A percentile compares a stretch with the other conserved stretches of the same genome.
Evolutionary conservation across 2,113 vertebrate genomes (phyloP).

Genomic region (Tyrannus savana): DNA sequence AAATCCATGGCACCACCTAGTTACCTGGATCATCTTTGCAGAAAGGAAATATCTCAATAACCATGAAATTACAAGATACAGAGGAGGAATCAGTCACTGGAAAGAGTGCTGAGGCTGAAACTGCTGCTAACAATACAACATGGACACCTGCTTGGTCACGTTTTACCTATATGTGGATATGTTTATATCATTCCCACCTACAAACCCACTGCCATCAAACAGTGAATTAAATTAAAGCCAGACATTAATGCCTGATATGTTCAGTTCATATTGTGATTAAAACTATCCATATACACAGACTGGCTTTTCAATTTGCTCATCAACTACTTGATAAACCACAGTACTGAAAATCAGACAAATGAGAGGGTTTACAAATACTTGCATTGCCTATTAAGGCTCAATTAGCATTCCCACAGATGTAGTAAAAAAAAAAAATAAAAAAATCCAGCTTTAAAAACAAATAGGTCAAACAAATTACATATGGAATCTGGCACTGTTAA

Average conservation of each 20-base stretch:
- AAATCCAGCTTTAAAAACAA: constrained; percentile 16
- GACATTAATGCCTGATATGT: not conserved
- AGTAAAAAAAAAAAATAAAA: not conserved
- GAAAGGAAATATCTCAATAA: not conserved
- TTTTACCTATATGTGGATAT: not conserved
- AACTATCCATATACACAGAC: not conserved
- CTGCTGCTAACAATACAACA: not conserved
- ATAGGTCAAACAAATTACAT: constrained; percentile 26
- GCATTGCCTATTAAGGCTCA: constrained; percentile 7
- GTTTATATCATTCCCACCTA: not conserved
- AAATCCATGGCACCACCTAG: not conserved
- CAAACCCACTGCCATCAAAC: not conserved
- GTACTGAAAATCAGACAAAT: constrained; percentile 38
- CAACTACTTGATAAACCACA: constrained; percentile 49
- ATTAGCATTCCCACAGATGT: constrained; percentile 31
- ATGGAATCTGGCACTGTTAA: constrained; percentile 4
- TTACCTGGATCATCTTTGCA: not conserved
- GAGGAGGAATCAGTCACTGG: not conserved
- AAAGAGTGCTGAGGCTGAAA: not conserved
- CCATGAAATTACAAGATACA: not conserved
- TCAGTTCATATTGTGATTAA: not conserved
- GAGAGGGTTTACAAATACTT: constrained; percentile 37
- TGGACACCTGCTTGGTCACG: not conserved
- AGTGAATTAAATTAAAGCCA: not conserved
- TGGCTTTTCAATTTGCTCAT: constrained; percentile 11